Evolutionary conservation across 53 echinoderm and acorn worm species (phyloP).

Genomic region (Luidia sarsii): DNA sequence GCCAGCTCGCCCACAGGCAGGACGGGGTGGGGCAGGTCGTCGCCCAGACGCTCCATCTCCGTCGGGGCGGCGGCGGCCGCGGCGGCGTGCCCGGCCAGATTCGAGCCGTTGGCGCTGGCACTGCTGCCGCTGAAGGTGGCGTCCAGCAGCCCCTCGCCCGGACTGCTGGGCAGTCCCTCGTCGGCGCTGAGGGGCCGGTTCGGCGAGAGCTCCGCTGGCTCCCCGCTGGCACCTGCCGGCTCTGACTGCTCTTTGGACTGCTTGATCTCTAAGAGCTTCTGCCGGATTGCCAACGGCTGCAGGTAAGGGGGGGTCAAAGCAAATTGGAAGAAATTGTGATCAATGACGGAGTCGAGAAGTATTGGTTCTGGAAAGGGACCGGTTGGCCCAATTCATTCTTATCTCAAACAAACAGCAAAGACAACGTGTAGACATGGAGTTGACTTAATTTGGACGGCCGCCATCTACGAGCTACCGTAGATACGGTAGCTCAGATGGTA

Average conservation of each 20-base stretch:
- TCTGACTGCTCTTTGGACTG: conserved; percentile 49
- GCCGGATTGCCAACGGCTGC: conserved; percentile 70
- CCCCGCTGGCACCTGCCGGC: not conserved
- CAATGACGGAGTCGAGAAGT: no score
- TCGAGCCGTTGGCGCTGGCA: conserved; percentile 50
- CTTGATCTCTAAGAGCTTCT: conserved; percentile 73
- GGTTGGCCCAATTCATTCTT: no score
- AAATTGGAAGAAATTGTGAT: no score
- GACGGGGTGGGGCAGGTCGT: conserved; percentile 41
- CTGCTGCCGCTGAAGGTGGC: conserved; percentile 19
- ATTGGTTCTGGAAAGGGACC: no score
- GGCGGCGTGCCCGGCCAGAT: not conserved
- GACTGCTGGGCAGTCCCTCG: conserved; percentile 32
- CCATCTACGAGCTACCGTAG: no score
- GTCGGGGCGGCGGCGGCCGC: conserved; percentile 35
- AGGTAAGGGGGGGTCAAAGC: no score
- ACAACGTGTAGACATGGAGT: no score
- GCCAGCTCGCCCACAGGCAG: conserved; percentile 45
- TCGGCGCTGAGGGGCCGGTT: conserved; percentile 1
- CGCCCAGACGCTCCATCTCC: conserved; percentile 36
- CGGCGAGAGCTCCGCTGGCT: not conserved
- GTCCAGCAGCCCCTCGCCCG: not conserved
- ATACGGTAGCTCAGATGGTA: no score
- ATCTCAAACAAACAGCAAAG: no score
- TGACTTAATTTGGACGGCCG: no score